phyloP scores from a whole-genome alignment of 2,888 invertebrate genomes.

The Synanthedon tipuliformis region DNA sequence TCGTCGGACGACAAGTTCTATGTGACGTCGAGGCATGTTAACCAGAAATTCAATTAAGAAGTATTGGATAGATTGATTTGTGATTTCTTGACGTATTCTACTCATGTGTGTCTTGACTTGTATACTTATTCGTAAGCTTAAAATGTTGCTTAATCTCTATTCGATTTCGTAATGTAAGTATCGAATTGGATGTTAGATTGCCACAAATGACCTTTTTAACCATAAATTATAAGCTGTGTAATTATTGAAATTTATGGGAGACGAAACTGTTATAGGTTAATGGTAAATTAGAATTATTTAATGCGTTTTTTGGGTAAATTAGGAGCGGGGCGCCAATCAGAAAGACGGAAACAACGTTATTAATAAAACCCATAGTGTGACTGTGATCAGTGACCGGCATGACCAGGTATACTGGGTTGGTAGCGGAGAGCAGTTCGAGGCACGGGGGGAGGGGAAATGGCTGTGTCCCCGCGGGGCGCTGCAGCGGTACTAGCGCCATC shows the following conservation, averaged over 20 bases:
- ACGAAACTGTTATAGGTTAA: conserved; percentile 11
- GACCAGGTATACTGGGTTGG: neutral
- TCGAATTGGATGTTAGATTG: neutral
- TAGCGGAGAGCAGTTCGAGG: conserved; percentile 1
- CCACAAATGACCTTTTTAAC: neutral
- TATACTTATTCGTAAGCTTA: too few species aligned
- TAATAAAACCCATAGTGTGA: conserved; percentile 32
- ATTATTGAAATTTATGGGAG: conserved; percentile 23
- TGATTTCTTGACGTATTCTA: neutral
- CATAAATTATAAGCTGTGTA: conserved; percentile 5
- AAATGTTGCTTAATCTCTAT: neutral
- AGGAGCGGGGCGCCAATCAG: conserved; percentile 19
- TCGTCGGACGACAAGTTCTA: conserved; percentile 6
- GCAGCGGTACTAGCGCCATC: conserved; percentile 53
- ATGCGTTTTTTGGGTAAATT: conserved; percentile 18
- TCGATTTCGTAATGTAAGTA: neutral
- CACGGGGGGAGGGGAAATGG: conserved; percentile 7
- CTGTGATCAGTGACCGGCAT: conserved; percentile 17
- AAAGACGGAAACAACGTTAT: conserved; percentile 25
- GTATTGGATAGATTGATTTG: neutral
- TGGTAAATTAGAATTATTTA: conserved; percentile 21
- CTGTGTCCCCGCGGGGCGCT: conserved; percentile 43
- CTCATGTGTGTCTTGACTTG: too few species aligned
- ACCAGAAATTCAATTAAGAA: neutral
- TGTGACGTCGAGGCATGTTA: conserved; percentile 2